Evolutionary conservation across 2,888 invertebrate species (phyloP), one percentile per base, ranked within the genome.

Genomic region (Brenthis hecate): DNA sequence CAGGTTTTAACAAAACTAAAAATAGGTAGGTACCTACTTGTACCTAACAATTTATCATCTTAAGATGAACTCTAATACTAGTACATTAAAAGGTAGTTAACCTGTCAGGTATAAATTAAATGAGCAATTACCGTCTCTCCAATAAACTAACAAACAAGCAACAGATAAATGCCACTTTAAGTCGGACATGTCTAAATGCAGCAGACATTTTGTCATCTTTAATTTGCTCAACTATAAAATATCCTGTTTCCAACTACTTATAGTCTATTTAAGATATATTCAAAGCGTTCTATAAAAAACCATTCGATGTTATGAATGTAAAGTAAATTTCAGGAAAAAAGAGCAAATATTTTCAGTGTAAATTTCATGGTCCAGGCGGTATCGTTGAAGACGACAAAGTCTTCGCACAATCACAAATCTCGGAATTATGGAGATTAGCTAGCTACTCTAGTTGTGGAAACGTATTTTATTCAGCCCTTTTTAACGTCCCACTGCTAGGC

Each of bases 61-160:
- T 43, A 11, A 11, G 8, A 5, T 43, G n/a, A 23, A 8, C 36
- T 43, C 8, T 43, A 53, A 23, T 43, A 43, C 16, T 13, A 6
- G 16, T 63, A 56, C 23, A 66, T 62, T 65, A 65, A 67, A 67
- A 69, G 56, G 54, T 57, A 63, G 48, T 72, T 72, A 62, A 55
- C 19, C 65, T 72, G 65, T 72, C 70, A 67, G 56, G 61, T 69
- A 58, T 56, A 61, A 60, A 54, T 63, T 65, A 70, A 72, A 70
- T 58, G 67, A 55, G 50, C 62, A 67, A 55, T 54, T n/a, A 47
- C 23, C 54, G 64, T 58, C 64, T 23, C 32, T 60, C 47, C 65
- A 65, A 53, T 54, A 60, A 55, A 8, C 6, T 54, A 43, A 32
- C 28, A 13, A 64, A 19, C 54, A 47, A 55, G 19, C 56, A 65